phyloP scores from a whole-genome alignment of 2,113 vertebrate species.

The Bos indicus region DNA sequence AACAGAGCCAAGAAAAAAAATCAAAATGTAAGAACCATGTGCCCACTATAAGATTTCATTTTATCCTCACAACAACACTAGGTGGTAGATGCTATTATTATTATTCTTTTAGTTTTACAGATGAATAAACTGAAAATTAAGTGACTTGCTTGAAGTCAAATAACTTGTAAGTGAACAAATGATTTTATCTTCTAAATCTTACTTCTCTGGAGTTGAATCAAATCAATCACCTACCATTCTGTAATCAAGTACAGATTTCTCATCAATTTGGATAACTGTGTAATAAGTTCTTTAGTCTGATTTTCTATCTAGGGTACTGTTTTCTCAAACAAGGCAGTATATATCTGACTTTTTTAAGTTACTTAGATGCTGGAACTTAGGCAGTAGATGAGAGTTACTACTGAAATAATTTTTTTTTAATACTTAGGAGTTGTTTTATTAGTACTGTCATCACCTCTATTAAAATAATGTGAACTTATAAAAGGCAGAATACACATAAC shows the following conservation, averaged over 20 bases:
- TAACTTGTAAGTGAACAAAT: conserved; percentile 11
- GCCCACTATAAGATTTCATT: not conserved
- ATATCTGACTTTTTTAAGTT: not conserved
- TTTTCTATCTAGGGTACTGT: not conserved
- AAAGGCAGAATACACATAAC: not conserved
- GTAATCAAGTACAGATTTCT: not conserved
- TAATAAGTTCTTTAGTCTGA: not conserved
- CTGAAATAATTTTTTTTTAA: not conserved
- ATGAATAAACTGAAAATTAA: not conserved
- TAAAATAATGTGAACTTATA: not conserved
- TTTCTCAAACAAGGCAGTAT: not conserved
- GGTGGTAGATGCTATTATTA: not conserved
- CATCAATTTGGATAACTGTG: not conserved
- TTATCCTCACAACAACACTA: not conserved
- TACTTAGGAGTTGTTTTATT: not conserved
- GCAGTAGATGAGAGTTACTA: not conserved
- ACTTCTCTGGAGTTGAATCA: not conserved
- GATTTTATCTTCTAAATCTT: not conserved
- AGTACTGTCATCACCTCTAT: not conserved
- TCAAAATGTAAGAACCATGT: not conserved
- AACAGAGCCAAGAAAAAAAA: not conserved
- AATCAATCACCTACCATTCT: not conserved
- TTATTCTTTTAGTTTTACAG: not conserved
- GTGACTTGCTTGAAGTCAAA: not conserved
- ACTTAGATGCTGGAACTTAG: not conserved